Evolutionary conservation across 2,888 invertebrate genomes (phyloP).

Genomic region (Brachypterus glaber): DNA sequence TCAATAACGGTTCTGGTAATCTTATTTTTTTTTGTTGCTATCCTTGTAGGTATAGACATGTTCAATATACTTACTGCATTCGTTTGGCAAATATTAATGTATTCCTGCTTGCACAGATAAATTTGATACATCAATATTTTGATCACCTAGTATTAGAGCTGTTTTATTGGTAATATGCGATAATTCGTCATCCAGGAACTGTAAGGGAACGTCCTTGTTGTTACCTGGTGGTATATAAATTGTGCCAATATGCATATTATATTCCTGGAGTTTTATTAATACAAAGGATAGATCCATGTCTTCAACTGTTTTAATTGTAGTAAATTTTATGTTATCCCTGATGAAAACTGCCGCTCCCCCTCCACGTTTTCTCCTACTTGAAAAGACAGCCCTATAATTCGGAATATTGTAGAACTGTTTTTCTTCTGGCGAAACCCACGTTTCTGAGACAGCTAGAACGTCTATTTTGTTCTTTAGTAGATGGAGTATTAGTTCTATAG

Average conservation of each 20-base stretch:
- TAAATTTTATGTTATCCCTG: neutral
- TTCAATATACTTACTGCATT: no score
- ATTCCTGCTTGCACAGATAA: no score
- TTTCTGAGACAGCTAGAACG: neutral
- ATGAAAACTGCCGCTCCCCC: neutral
- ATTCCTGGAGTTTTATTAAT: no score
- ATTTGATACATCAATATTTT: no score
- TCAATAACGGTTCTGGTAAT: no score
- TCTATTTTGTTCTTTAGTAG: neutral
- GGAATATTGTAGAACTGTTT: neutral
- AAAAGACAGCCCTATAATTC: neutral
- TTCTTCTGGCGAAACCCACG: neutral
- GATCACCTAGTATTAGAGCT: neutral
- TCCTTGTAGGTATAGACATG: constrained; percentile 1
- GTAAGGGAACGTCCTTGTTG: no score
- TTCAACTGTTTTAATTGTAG: neutral
- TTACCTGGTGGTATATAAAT: no score
- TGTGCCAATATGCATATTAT: no score
- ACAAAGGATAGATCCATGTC: no score
- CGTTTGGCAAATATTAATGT: no score
- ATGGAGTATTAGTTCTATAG: neutral
- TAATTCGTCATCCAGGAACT: no score
- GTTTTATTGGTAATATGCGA: constrained; percentile 1
- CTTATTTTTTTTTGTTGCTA: neutral
- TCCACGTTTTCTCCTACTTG: neutral